Conservation (phyloP, 2,797 vertebrate genomes). For the Spea hammondii region DNA sequence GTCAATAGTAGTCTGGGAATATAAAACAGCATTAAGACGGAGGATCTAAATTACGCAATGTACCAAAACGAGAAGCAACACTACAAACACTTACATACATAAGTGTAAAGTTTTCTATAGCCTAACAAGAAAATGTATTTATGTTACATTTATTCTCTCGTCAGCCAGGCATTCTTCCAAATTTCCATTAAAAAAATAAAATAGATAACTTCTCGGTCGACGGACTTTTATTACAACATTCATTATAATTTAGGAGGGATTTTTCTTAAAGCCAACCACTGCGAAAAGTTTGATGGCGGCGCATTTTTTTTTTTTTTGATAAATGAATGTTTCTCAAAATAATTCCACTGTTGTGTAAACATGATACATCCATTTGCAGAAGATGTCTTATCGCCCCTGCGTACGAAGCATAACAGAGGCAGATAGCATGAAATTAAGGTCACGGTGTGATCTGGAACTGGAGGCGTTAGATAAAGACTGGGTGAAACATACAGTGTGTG, state of each 20-base stretch:
- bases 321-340: constrained; percentile 45
- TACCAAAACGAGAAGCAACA: too few species aligned
- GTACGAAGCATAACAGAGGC: constrained; percentile 53
- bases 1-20: too few species aligned
- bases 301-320: constrained; percentile 32
- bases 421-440: constrained; percentile 59
- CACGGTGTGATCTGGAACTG: constrained; percentile 51
- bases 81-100: too few species aligned
- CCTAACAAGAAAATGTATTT: too few species aligned
- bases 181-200: too few species aligned
- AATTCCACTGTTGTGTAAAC: constrained; percentile 53
- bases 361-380: constrained; percentile 48
- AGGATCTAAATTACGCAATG: too few species aligned
- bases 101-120: too few species aligned
- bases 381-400: constrained; percentile 51
- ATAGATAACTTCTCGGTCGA: neutral
- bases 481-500: constrained; percentile 2
- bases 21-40: too few species aligned
- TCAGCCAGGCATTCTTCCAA: too few species aligned
- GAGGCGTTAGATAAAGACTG: constrained; percentile 42
- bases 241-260: neutral
- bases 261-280: neutral
- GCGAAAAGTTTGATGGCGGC: constrained; percentile 37
- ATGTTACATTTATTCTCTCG: too few species aligned
- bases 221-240: neutral